Evolutionary conservation across 1,140 invertebrate genomes (phyloP).

Genomic region (Elysia chlorotica): DNA sequence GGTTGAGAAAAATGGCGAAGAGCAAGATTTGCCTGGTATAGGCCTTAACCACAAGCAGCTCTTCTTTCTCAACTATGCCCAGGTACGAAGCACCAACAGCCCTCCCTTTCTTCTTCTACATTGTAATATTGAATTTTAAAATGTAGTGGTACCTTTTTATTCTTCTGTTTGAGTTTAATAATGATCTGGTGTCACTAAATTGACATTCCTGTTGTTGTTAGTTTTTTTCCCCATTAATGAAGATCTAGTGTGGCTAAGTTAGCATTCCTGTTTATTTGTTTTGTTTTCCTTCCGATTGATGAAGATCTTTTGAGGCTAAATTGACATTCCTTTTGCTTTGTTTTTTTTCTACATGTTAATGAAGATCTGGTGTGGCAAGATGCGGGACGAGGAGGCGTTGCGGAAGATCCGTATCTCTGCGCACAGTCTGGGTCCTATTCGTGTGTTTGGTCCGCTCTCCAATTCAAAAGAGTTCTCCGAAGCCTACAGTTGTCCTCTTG

Average conservation of each 20-base stretch:
- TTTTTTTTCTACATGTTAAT: background rate
- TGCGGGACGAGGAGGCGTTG: slow-evolving; percentile 93
- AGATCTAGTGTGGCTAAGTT: too few species aligned
- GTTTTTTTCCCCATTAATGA: too few species aligned
- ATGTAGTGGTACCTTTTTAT: too few species aligned
- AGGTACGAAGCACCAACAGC: slow-evolving; percentile 46
- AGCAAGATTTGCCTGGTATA: slow-evolving; percentile 48
- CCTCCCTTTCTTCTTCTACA: too few species aligned
- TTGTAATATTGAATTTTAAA: too few species aligned
- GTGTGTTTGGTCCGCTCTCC: slow-evolving; percentile 86
- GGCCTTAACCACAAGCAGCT: slow-evolving; percentile 78
- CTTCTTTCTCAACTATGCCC: slow-evolving; percentile 70
- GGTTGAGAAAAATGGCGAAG: slow-evolving; percentile 50
- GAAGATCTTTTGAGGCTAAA: too few species aligned
- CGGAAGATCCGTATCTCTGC: slow-evolving; percentile 93
- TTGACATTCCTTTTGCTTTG: background rate
- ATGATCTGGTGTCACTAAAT: too few species aligned
- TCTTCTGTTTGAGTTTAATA: too few species aligned
- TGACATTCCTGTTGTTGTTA: too few species aligned
- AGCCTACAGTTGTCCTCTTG: slow-evolving; percentile 72
- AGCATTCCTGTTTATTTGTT: too few species aligned
- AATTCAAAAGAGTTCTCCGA: slow-evolving; percentile 89
- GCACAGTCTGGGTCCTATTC: slow-evolving; percentile 90
- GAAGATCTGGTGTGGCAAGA: slow-evolving; percentile 94
- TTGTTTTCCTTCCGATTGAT: too few species aligned